phyloP scores from a whole-genome alignment of 2,113 vertebrate species.

The Scolopax mira region DNA sequence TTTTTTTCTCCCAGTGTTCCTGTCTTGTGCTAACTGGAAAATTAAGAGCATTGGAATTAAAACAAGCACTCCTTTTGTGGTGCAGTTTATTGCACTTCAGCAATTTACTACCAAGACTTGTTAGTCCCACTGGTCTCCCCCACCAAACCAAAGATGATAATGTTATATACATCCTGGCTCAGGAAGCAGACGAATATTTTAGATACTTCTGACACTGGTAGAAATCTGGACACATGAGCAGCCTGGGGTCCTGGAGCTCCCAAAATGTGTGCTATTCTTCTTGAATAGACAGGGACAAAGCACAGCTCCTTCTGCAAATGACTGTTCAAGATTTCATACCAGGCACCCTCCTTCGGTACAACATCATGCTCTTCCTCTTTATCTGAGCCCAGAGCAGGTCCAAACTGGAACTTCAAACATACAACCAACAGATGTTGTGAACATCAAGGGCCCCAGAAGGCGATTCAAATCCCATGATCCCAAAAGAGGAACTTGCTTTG shows the following conservation, averaged over 20 bases:
- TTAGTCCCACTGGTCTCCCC: no score
- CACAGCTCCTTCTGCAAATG: neutral
- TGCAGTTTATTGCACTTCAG: neutral
- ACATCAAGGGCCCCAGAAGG: conserved; percentile 11
- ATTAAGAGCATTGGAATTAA: neutral
- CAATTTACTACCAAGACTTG: neutral
- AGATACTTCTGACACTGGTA: neutral
- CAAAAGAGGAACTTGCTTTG: conserved; percentile 60
- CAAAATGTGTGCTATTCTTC: neutral
- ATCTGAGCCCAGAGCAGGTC: conserved; percentile 42
- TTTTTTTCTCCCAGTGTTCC: neutral
- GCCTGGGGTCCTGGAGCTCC: neutral
- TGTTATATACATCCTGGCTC: neutral
- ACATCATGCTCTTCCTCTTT: conserved; percentile 50
- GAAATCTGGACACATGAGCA: neutral
- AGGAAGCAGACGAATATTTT: neutral
- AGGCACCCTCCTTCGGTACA: neutral
- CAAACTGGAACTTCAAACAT: conserved; percentile 60
- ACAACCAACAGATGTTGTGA: conserved; percentile 56
- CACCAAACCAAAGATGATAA: neutral
- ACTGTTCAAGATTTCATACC: neutral
- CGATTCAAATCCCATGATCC: conserved; percentile 54
- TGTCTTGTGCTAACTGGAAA: neutral
- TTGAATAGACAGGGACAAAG: neutral
- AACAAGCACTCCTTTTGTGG: neutral